phyloP scores from a whole-genome alignment of 1,140 invertebrate species.

The Dufourea novaeangliae region DNA sequence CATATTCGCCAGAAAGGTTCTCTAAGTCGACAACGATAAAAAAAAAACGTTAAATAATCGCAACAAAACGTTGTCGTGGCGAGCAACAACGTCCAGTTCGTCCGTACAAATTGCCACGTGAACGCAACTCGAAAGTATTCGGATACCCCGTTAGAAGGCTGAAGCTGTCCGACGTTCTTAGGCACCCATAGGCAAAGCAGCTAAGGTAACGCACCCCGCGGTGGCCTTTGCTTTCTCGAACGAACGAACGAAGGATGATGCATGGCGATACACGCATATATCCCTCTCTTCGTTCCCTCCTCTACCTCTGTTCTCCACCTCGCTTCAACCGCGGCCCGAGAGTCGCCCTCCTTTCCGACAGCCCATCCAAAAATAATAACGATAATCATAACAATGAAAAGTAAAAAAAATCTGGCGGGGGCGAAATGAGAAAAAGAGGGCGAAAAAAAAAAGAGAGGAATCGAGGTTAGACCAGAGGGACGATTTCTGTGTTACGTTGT shows the following conservation, averaged over 20 bases:
- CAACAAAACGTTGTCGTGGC: no score
- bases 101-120: not conserved
- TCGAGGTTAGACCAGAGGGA: slow-evolving; percentile 65
- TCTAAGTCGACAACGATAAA: no score
- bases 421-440: slow-evolving; percentile 48
- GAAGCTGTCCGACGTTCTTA: slow-evolving; percentile 35
- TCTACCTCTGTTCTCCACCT: slow-evolving; percentile 54
- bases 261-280: slow-evolving; percentile 80
- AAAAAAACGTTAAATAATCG: no score
- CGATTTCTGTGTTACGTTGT: slow-evolving; percentile 79
- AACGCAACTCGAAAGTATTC: not conserved
- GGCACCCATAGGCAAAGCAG: slow-evolving; percentile 68
- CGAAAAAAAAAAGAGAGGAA: slow-evolving; percentile 72
- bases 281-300: slow-evolving; percentile 53
- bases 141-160: slow-evolving; percentile 2
- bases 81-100: no score
- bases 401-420: slow-evolving; percentile 62
- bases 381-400: slow-evolving; percentile 75
- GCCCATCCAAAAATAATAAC: slow-evolving; percentile 75
- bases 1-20: not conserved
- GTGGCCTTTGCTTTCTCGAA: slow-evolving; percentile 79
- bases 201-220: slow-evolving; percentile 79
- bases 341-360: slow-evolving; percentile 57
- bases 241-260: slow-evolving; percentile 78
- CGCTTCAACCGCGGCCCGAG: slow-evolving; percentile 14